Conservation (phyloP, 2,888 invertebrate genomes). For the Leptarthrus brevirostris region DNA sequence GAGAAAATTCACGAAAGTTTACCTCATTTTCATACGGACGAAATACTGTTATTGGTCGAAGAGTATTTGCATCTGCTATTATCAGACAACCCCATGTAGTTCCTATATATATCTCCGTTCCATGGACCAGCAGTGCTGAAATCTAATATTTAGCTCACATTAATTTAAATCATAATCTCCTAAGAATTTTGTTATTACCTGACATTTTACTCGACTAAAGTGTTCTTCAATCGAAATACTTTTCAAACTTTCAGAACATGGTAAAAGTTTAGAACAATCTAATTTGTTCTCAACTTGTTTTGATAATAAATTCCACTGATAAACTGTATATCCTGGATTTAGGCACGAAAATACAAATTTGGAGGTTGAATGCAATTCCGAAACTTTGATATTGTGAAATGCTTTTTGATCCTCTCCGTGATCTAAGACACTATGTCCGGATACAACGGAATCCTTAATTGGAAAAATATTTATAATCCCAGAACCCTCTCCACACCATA, state of each 20-base stretch:
- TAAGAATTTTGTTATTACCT: too few species aligned
- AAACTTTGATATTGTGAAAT: slow-evolving; percentile 71
- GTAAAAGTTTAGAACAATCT: slow-evolving; percentile 91
- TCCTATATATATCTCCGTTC: slow-evolving; percentile 85
- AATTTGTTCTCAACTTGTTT: slow-evolving; percentile 80
- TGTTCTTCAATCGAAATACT: slow-evolving; percentile 91
- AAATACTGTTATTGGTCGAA: slow-evolving; percentile 92
- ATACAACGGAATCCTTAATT: slow-evolving; percentile 77
- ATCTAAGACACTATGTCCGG: slow-evolving; percentile 77
- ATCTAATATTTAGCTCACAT: slow-evolving; percentile 56
- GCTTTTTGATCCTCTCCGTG: slow-evolving; percentile 69
- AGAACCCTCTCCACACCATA: slow-evolving; percentile 90
- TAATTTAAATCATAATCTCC: slow-evolving; percentile 54
- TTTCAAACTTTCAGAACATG: slow-evolving; percentile 91
- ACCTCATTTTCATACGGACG: slow-evolving; percentile 89
- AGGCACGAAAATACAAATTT: slow-evolving; percentile 82
- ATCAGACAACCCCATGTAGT: slow-evolving; percentile 96
- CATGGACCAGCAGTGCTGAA: slow-evolving; percentile 72
- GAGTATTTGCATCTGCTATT: slow-evolving; percentile 82
- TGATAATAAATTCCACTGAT: slow-evolving; percentile 83
- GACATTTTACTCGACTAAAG: slow-evolving; percentile 80
- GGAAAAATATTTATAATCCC: slow-evolving; percentile 84
- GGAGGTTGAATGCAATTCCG: slow-evolving; percentile 75
- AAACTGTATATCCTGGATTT: slow-evolving; percentile 88
- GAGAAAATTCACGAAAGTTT: slow-evolving; percentile 53